phyloP scores from a whole-genome alignment of 2,888 invertebrate genomes.

The Tipula unca region DNA sequence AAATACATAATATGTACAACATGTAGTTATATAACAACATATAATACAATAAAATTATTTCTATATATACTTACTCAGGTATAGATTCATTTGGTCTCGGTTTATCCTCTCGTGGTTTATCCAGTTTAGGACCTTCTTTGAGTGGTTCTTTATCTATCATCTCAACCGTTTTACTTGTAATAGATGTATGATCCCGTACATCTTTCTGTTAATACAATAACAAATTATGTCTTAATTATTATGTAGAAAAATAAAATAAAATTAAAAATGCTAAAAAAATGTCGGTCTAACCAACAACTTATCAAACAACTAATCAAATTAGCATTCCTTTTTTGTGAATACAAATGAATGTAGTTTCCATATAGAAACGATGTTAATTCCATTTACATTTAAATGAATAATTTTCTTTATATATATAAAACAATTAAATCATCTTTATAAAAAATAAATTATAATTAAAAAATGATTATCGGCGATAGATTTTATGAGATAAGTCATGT shows the following conservation, averaged over 20 bases:
- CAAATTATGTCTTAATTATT: background rate
- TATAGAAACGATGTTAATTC: background rate
- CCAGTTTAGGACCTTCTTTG: constrained; percentile 20
- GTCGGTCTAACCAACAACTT: background rate
- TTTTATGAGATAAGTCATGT: background rate
- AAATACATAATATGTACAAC: background rate
- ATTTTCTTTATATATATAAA: background rate
- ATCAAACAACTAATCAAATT: background rate
- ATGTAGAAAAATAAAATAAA: background rate
- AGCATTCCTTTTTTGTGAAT: background rate
- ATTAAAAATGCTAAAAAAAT: background rate
- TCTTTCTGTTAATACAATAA: background rate
- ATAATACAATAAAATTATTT: background rate
- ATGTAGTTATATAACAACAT: background rate
- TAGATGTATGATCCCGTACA: background rate
- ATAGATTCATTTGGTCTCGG: constrained; percentile 25
- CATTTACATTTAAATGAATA: background rate
- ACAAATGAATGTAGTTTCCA: background rate
- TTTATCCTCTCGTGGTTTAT: constrained; percentile 33
- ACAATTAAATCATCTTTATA: background rate
- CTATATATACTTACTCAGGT: background rate
- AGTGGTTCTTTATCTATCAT: background rate
- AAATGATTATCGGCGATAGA: background rate
- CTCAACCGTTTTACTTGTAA: background rate
- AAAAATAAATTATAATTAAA: background rate